Conservation (phyloP, 2,888 invertebrate species). For the Caenorhabditis zanzibari region DNA sequence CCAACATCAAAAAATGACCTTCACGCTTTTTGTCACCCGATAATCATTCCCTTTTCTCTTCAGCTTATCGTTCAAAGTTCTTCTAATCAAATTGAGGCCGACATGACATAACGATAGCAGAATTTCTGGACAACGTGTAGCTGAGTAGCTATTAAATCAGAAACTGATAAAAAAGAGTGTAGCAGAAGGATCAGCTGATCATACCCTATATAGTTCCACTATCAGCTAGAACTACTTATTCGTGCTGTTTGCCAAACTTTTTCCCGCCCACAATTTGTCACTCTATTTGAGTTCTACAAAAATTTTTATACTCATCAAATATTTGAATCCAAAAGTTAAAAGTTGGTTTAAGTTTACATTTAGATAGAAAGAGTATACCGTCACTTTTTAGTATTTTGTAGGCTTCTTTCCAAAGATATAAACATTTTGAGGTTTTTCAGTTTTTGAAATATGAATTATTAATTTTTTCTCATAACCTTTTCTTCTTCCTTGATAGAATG, state of each 20-base stretch:
- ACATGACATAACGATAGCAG: slow-evolving; percentile 9
- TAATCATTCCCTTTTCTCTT: neutral
- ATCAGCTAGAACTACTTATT: slow-evolving; percentile 15
- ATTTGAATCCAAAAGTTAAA: slow-evolving; percentile 5
- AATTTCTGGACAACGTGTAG: slow-evolving; percentile 32
- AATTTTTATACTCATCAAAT: slow-evolving; percentile 8
- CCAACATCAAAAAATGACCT: slow-evolving; percentile 24
- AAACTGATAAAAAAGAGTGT: slow-evolving; percentile 25
- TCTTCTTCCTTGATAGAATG: too few species aligned
- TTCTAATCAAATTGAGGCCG: neutral
- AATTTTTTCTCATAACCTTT: too few species aligned
- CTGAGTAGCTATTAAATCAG: slow-evolving; percentile 6
- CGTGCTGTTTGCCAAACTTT: slow-evolving; percentile 28
- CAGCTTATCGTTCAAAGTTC: slow-evolving; percentile 32
- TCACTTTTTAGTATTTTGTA: too few species aligned
- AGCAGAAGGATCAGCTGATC: slow-evolving; percentile 41
- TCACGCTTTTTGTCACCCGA: neutral
- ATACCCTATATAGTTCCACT: slow-evolving; percentile 9
- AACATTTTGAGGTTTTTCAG: too few species aligned
- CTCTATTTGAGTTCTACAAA: slow-evolving; percentile 3
- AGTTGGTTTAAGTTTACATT: neutral
- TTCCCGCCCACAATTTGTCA: slow-evolving; percentile 30
- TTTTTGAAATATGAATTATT: too few species aligned
- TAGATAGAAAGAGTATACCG: neutral
- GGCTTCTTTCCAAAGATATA: too few species aligned